Conservation (phyloP, 2,113 vertebrate genomes). For the Macroglossus sobrinus region DNA sequence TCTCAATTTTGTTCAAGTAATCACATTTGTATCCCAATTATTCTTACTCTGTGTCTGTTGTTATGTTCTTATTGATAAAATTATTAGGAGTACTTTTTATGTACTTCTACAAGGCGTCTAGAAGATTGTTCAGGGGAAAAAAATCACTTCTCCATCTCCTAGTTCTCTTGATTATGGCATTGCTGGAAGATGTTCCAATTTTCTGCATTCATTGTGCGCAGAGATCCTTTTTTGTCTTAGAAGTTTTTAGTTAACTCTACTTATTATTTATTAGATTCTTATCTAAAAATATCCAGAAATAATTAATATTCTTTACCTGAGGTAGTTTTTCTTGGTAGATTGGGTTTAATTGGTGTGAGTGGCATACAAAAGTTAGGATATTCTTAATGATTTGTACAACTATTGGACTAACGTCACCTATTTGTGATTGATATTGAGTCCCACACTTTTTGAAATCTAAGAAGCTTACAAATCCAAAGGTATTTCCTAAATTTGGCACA, state of each 20-base stretch:
- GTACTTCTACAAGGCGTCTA: background rate
- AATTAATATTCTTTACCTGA: background rate
- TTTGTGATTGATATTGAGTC: background rate
- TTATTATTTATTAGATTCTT: background rate
- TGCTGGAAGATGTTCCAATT: background rate
- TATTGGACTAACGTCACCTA: background rate
- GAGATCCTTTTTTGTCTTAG: background rate
- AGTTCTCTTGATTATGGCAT: background rate
- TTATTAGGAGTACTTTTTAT: background rate
- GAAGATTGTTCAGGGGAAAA: background rate
- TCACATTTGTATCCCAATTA: background rate
- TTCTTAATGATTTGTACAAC: conserved; percentile 16
- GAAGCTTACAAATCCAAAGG: background rate
- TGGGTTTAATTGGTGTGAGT: conserved; percentile 19
- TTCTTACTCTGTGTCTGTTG: background rate
- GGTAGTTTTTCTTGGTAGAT: background rate
- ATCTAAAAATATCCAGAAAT: background rate
- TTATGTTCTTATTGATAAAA: background rate
- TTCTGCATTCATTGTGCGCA: background rate
- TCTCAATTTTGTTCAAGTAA: background rate
- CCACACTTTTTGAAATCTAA: background rate
- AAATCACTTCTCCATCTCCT: background rate
- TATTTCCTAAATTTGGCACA: conserved; percentile 12
- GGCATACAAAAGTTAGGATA: background rate
- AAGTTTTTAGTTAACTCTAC: background rate